Evolutionary conservation across 2,888 invertebrate species (phyloP).

Genomic region (Lumbricus terrestris): DNA sequence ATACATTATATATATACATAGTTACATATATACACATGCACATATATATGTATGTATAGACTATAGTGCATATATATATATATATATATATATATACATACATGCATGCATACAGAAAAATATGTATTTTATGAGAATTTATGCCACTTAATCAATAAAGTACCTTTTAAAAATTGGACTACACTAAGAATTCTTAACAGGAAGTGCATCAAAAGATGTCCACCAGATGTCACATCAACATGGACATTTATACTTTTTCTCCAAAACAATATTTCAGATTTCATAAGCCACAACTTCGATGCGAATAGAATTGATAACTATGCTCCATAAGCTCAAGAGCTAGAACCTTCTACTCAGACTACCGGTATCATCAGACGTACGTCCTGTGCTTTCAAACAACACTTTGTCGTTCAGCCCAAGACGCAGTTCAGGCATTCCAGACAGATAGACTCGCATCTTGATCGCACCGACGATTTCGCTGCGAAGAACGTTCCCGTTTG

Average conservation of each 20-base stretch:
- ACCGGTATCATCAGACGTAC: slow-evolving; percentile 53
- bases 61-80: too few species aligned
- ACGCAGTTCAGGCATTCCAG: slow-evolving; percentile 96
- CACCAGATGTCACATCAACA: neutral
- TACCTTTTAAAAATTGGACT: too few species aligned
- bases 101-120: too few species aligned
- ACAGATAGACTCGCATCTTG: slow-evolving; percentile 96
- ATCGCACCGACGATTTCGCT: slow-evolving; percentile 98
- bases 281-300: neutral
- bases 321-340: neutral
- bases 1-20: neutral
- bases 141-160: too few species aligned
- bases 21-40: neutral
- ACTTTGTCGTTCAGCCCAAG: slow-evolving; percentile 95
- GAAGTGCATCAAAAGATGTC: neutral
- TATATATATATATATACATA: neutral
- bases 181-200: too few species aligned
- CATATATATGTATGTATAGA: neutral
- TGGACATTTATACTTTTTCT: neutral
- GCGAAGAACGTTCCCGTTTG: slow-evolving; percentile 91
- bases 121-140: too few species aligned
- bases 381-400: slow-evolving; percentile 92
- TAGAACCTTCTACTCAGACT: neutral
- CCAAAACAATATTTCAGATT: neutral
- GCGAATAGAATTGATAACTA: neutral